These are phyloP conservation scores for Oligia latruncula DNA, from an alignment of 2,888 invertebrate genomes.

Conservation along the genomic window DNA sequence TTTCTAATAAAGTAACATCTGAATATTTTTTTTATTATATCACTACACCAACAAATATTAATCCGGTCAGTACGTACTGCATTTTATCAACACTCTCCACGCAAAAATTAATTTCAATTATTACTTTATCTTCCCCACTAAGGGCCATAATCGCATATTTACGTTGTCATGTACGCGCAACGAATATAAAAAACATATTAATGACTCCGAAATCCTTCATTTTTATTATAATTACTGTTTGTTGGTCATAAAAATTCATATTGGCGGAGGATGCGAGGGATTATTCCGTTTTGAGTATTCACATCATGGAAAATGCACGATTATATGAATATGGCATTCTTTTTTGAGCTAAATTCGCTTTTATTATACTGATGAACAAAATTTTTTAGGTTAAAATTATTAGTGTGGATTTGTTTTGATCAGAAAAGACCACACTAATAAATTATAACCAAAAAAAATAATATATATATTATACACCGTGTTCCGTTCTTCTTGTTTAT, in stretches of 20 bases:
- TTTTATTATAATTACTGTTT: conserved; percentile 66
- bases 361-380: conserved; percentile 14
- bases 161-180: conserved; percentile 22
- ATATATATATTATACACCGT: too few species aligned
- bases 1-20: conserved; percentile 1
- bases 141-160: conserved; percentile 39
- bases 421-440: background rate
- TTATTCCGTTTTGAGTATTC: conserved; percentile 61
- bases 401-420: background rate
- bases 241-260: conserved; percentile 67
- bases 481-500: too few species aligned
- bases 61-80: background rate
- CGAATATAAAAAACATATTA: conserved; percentile 57
- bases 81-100: conserved; percentile 15
- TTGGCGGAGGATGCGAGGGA: conserved; percentile 43
- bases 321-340: conserved; percentile 30
- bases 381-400: background rate
- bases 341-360: conserved; percentile 17
- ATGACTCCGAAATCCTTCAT: conserved; percentile 59
- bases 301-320: conserved; percentile 35
- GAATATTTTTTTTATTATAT: conserved; percentile 1
- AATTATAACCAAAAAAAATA: too few species aligned
- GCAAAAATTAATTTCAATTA: conserved; percentile 25
- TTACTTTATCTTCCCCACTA: conserved; percentile 21
- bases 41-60: background rate